Conservation (phyloP, 2,113 vertebrate genomes). For the Dipodomys spectabilis region DNA sequence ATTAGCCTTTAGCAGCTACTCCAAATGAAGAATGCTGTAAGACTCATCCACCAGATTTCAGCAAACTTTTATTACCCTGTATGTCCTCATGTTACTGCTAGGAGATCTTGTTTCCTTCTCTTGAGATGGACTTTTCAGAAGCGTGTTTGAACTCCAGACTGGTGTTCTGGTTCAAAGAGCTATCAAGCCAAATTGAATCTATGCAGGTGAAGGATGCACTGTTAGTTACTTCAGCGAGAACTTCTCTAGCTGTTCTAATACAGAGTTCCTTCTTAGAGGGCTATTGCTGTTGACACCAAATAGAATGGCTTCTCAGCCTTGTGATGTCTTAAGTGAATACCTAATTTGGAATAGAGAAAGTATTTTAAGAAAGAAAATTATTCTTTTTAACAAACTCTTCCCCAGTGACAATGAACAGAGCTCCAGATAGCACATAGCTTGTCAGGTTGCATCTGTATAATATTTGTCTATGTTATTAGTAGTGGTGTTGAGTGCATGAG, state of each 20-base stretch:
- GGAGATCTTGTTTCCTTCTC: slow-evolving; percentile 18
- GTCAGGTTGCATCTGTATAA: slow-evolving; percentile 64
- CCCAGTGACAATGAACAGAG: slow-evolving; percentile 45
- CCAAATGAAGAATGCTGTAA: slow-evolving; percentile 50
- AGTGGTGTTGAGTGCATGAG: slow-evolving; percentile 60
- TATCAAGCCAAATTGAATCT: slow-evolving; percentile 71
- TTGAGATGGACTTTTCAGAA: slow-evolving; percentile 59
- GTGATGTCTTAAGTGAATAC: slow-evolving; percentile 74
- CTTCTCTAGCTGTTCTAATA: slow-evolving; percentile 49
- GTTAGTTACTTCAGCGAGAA: slow-evolving; percentile 55
- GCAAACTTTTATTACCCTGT: slow-evolving; percentile 32
- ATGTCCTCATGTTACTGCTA: slow-evolving; percentile 12
- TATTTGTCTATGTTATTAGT: slow-evolving; percentile 22
- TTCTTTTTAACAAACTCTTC: slow-evolving; percentile 71
- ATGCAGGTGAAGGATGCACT: slow-evolving; percentile 45
- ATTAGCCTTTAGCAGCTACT: slow-evolving; percentile 62
- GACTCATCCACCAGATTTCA: slow-evolving; percentile 24
- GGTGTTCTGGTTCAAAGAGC: slow-evolving; percentile 56
- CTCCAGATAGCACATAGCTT: background rate
- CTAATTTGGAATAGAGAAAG: slow-evolving; percentile 75
- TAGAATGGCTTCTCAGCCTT: slow-evolving; percentile 67
- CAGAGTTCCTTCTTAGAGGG: slow-evolving; percentile 62
- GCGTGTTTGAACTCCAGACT: slow-evolving; percentile 52
- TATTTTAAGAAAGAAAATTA: slow-evolving; percentile 71
- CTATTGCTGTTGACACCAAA: slow-evolving; percentile 69